Conservation (phyloP, 1,140 invertebrate species). For the Helicoverpa armigera region DNA sequence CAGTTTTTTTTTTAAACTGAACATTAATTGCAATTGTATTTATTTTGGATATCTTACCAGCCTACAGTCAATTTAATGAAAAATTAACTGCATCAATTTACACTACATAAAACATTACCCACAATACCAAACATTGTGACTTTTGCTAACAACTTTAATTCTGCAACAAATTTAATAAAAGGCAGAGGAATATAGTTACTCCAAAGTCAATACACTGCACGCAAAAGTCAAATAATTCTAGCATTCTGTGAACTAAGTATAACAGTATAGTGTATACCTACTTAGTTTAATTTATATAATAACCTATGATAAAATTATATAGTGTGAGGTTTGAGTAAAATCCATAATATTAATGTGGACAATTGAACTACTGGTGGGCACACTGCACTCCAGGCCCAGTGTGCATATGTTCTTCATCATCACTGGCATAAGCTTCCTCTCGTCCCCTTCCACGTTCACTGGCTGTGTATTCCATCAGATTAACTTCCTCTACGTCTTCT, state of each 20-base stretch:
- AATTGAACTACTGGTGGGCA: constrained; percentile 89
- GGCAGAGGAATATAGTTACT: constrained; percentile 34
- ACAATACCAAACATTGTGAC: constrained; percentile 3
- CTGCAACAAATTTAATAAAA: constrained; percentile 35
- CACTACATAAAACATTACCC: constrained; percentile 7
- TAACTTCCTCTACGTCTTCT: constrained; percentile 94
- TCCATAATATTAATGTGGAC: constrained; percentile 61
- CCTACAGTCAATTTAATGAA: constrained; percentile 26
- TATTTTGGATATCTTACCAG: constrained; percentile 11
- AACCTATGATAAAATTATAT: constrained; percentile 79
- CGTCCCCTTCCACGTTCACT: constrained; percentile 82
- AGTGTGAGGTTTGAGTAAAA: constrained; percentile 80
- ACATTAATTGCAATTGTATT: constrained; percentile 33
- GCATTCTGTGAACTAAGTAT: constrained; percentile 48
- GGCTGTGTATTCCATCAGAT: constrained; percentile 92
- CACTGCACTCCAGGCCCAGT: constrained; percentile 89
- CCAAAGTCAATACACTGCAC: constrained; percentile 47
- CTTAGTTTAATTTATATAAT: constrained; percentile 62
- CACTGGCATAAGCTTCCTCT: constrained; percentile 89
- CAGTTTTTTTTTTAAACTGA: constrained; percentile 47
- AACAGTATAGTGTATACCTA: constrained; percentile 47
- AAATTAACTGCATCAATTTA: constrained; percentile 34
- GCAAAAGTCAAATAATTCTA: constrained; percentile 48
- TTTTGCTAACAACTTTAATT: constrained; percentile 26
- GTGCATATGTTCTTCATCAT: constrained; percentile 89